Conservation (phyloP, 1,140 invertebrate genomes). For the Penaeus vannamei region DNA sequence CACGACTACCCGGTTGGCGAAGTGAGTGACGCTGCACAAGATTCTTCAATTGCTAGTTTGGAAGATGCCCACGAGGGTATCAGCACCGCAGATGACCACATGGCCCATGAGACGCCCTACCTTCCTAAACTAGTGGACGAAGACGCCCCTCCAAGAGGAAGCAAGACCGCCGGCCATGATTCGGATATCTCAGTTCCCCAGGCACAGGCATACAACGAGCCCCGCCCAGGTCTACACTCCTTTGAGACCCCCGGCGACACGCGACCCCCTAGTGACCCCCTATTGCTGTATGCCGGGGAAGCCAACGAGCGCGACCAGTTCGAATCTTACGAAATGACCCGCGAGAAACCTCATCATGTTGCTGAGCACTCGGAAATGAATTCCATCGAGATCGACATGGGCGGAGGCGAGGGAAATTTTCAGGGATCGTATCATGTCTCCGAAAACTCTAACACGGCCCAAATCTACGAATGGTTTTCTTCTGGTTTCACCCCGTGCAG, state of each 20-base stretch:
- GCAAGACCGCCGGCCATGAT: neutral
- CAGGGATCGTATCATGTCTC: slow-evolving; percentile 34
- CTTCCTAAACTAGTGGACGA: slow-evolving; percentile 40
- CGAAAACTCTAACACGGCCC: neutral
- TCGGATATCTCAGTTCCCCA: slow-evolving; percentile 30
- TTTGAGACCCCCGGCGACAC: slow-evolving; percentile 37
- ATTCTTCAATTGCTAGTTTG: slow-evolving; percentile 31
- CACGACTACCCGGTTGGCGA: slow-evolving; percentile 45
- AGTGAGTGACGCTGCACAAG: slow-evolving; percentile 54
- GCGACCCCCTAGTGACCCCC: slow-evolving; percentile 27
- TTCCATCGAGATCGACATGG: slow-evolving; percentile 37
- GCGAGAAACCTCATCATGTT: neutral
- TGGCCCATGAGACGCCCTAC: slow-evolving; percentile 46
- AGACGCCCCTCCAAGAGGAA: neutral
- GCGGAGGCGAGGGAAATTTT: slow-evolving; percentile 37
- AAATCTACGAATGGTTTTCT: slow-evolving; percentile 73
- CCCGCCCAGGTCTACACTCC: slow-evolving; percentile 40
- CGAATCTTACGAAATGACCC: slow-evolving; percentile 37
- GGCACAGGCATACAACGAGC: slow-evolving; percentile 57
- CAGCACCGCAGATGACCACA: slow-evolving; percentile 3
- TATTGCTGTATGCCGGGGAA: slow-evolving; percentile 47
- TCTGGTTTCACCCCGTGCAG: slow-evolving; percentile 87
- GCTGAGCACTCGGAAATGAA: slow-evolving; percentile 44
- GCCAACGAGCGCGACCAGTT: slow-evolving; percentile 20
- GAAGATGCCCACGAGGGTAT: slow-evolving; percentile 50